Base-by-base conservation (phyloP, 2,113 vertebrate species). In the Trachemys scripta region DNA sequence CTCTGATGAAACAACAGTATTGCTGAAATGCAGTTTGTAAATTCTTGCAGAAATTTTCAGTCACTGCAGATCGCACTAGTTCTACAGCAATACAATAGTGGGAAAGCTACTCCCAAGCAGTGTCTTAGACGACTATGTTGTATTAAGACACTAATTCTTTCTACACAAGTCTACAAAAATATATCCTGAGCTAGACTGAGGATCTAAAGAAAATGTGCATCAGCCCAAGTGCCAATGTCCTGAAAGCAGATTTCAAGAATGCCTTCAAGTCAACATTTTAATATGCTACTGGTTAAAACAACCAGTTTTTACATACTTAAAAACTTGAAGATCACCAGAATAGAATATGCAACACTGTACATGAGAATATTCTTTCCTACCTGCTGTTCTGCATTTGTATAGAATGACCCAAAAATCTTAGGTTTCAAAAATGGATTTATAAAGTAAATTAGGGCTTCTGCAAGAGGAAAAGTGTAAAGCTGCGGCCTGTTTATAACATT, bases 131-230 rank as follows among this genome's bases (percentile, higher is more conserved):
- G 45, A 6, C 42, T 78, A 47, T 17, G 54, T 80, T 27, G 29
- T n/a, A 72, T n/a, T 72, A 31, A 84, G 3, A 80, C 24, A 72
- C 6, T 6, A 3, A 3, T 75, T 54, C 38, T 79, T 72, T 75
- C 31, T 45, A 84, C 16, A 84, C 35, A 91, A 69, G 16, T 6
- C 45, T 38, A 29, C 90, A 51, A 56, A 80, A 53, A 57, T 50
- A 35, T 35, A 82, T 65, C 86, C 25, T 78, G 45, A 62, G 84
- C 9, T 53, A 91, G 38, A 94, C 80, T 8, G 35, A 0, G 4
- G 92, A 91, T 86, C 24, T 17, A 89, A 96, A 24, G 38, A 93
- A 82, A 95, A 85, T 22, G 85, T 1, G 20, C 35, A 75, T 79
- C 0, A 85, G 7, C 27, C 65, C 47, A 49, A 91, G 83, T 90